Conservation (phyloP, 2,797 vertebrate genomes). For the Falco naumanni region DNA sequence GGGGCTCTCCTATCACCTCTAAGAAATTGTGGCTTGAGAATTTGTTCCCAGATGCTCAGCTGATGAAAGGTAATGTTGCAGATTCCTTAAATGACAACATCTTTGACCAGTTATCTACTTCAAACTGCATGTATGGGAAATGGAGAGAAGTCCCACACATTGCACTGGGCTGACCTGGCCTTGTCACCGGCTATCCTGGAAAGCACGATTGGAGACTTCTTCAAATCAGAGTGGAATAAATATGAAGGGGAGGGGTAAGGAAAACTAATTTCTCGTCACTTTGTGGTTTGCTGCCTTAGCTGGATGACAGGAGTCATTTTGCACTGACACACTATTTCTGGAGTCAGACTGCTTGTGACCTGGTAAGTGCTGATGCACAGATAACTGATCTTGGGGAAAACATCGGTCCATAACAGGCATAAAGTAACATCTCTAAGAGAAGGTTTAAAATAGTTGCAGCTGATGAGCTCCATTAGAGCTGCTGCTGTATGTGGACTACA, state of each 20-base stretch:
- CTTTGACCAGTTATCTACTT: not conserved
- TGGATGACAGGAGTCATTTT: conserved; percentile 12
- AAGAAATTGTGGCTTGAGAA: not conserved
- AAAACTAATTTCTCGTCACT: not conserved
- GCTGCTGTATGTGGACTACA: not conserved
- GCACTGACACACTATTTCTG: conserved; percentile 50
- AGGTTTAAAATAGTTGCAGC: conserved; percentile 29
- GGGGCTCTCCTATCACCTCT: not conserved
- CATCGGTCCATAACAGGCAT: not conserved
- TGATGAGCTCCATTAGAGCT: not conserved
- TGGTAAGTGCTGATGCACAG: conserved; percentile 51
- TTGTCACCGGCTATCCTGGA: not conserved
- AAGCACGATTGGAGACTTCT: not conserved
- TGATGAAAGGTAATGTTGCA: not conserved
- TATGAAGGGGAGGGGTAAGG: not conserved
- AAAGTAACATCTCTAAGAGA: not conserved
- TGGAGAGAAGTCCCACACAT: not conserved
- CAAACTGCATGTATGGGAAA: not conserved
- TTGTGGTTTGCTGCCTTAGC: not conserved
- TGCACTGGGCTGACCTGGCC: not conserved
- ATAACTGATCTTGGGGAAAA: not conserved
- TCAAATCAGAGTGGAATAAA: not conserved
- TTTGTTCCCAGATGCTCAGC: not conserved
- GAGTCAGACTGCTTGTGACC: not conserved
- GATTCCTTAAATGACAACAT: not conserved